A percentile compares a stretch with the other conserved stretches of the same genome.
phyloP scores from a whole-genome alignment of 37 sponge, comb jelly and placozoan species.

The Halisarca cf. caerulea region DNA sequence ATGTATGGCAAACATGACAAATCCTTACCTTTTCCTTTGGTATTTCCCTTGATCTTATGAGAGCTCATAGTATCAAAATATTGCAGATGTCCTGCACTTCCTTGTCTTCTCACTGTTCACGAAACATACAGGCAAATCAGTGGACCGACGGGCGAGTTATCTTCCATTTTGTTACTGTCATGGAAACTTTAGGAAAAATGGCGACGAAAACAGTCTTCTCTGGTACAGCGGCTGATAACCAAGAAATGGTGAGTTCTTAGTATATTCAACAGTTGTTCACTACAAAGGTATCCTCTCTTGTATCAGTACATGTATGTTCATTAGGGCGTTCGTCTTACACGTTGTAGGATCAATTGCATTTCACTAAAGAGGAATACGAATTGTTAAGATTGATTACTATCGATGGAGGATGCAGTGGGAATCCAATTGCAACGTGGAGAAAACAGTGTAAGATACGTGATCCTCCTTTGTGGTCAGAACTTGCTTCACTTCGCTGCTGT shows the following conservation, averaged over 20 bases:
- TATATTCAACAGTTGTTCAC: no score
- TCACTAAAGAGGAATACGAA: not conserved
- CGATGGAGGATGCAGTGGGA: not conserved
- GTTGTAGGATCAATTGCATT: not conserved
- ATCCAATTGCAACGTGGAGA: not conserved
- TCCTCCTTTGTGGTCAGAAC: slow-evolving; percentile 8
- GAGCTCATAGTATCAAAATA: not conserved
- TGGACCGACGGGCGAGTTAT: no score
- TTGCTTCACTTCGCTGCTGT: not conserved
- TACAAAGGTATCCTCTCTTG: no score
- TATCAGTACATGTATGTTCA: no score
- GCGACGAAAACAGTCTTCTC: no score
- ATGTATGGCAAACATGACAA: no score
- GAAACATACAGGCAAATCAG: not conserved
- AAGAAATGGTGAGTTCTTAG: no score
- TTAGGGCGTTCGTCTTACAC: no score
- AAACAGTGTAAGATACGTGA: not conserved
- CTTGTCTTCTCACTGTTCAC: no score
- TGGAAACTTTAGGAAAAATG: not conserved
- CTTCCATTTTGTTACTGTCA: not conserved
- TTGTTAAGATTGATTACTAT: not conserved
- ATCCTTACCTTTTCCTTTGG: not conserved
- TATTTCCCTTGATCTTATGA: not conserved
- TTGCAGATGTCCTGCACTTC: not conserved
- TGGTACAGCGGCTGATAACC: no score